A percentile compares a stretch with the other conserved stretches of the same genome.
phyloP scores from a whole-genome alignment of 2,797 vertebrate species.

The Chiloscyllium punctatum region DNA sequence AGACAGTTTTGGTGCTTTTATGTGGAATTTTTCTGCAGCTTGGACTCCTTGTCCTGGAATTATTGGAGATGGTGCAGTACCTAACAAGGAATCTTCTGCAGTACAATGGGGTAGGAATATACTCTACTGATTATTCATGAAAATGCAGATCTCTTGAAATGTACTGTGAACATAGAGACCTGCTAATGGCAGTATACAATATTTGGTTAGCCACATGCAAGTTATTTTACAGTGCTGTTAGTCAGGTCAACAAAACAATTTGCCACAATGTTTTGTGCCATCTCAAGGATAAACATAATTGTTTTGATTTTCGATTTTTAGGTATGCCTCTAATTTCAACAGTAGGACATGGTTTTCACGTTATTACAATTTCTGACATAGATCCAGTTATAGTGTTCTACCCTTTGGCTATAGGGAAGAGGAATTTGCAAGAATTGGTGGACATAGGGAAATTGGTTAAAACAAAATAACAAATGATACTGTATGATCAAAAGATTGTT shows the following conservation, averaged over 20 bases:
- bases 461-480: background rate
- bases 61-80: background rate
- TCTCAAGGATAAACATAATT: background rate
- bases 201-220: background rate
- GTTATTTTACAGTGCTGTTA: background rate
- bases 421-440: background rate
- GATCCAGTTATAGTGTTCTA: background rate
- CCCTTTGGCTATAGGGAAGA: background rate
- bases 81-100: background rate
- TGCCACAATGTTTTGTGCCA: background rate
- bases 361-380: background rate
- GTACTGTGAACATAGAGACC: background rate
- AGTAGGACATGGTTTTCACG: background rate
- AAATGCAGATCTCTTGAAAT: background rate
- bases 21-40: background rate
- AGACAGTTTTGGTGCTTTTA: background rate
- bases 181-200: background rate
- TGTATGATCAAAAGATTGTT: background rate
- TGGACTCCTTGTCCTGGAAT: background rate
- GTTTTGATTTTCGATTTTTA: background rate
- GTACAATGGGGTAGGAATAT: background rate
- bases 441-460: background rate
- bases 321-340: background rate
- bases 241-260: background rate
- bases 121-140: background rate